Evolutionary conservation across 1,140 invertebrate genomes (phyloP).

Genomic region (Reticulitermes speratus): DNA sequence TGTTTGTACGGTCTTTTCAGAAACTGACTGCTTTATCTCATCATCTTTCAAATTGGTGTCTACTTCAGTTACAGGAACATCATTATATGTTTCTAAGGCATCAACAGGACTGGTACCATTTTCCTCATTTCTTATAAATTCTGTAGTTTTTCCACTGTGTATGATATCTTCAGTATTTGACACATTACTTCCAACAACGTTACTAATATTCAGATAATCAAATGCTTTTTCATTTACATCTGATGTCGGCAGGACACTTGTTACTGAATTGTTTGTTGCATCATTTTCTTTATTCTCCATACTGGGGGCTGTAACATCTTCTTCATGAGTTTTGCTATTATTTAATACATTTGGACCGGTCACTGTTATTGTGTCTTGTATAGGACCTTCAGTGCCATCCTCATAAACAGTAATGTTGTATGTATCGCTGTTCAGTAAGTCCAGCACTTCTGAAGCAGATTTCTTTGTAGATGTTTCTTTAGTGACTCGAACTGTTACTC

Average conservation of each 20-base stretch:
- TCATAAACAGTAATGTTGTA: neutral
- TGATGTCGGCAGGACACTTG: no score
- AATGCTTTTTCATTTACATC: neutral
- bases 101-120: neutral
- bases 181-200: neutral
- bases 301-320: neutral
- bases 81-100: neutral
- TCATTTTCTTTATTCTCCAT: neutral
- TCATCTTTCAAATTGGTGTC: neutral
- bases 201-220: neutral
- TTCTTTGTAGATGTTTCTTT: slow-evolving; percentile 36
- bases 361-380: neutral
- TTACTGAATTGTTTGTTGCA: neutral
- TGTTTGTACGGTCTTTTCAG: neutral
- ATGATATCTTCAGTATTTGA: no score
- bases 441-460: slow-evolving; percentile 36
- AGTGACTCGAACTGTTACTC: slow-evolving; percentile 4
- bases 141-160: neutral
- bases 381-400: neutral
- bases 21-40: neutral
- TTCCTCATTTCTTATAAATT: neutral
- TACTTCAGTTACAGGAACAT: neutral
- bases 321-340: neutral
- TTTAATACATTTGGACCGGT: neutral
- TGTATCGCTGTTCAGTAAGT: slow-evolving; percentile 33